Percentiles rank a stretch among this genome's conserved stretches.
These are phyloP conservation scores for Cichladusa arquata DNA, from an alignment of 2,113 vertebrate species.

Conservation along the genomic window DNA sequence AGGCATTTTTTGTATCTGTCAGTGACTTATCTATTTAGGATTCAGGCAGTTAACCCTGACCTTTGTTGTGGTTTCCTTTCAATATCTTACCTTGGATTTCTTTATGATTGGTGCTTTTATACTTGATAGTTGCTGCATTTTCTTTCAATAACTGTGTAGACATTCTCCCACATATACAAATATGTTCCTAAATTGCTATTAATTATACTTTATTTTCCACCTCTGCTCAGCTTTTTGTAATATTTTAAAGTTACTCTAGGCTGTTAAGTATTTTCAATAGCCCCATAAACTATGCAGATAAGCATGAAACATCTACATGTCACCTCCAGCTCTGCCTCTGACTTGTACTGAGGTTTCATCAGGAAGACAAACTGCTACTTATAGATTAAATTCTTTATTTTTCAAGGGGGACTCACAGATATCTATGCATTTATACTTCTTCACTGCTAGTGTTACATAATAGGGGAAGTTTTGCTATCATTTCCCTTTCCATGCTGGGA, in stretches of 20 bases:
- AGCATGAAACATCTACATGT: accelerated
- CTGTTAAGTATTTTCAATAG: background rate
- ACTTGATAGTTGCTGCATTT: background rate
- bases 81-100: background rate
- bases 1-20: background rate
- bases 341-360: background rate
- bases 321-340: background rate
- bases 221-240: background rate
- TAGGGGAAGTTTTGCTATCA: background rate
- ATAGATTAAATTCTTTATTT: background rate
- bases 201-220: background rate
- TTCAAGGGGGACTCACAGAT: background rate
- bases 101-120: background rate
- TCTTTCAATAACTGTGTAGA: background rate
- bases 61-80: background rate
- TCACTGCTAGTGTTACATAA: background rate
- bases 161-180: background rate
- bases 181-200: background rate
- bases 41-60: background rate
- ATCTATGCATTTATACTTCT: background rate
- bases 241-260: background rate
- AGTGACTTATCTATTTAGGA: background rate
- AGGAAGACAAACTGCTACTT: background rate
- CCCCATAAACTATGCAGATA: background rate
- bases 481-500: background rate